Percentiles rank a stretch among this genome's conserved stretches.
phyloP scores from a whole-genome alignment of 2,113 vertebrate species.

The Machaerirhynchus nigripectus region DNA sequence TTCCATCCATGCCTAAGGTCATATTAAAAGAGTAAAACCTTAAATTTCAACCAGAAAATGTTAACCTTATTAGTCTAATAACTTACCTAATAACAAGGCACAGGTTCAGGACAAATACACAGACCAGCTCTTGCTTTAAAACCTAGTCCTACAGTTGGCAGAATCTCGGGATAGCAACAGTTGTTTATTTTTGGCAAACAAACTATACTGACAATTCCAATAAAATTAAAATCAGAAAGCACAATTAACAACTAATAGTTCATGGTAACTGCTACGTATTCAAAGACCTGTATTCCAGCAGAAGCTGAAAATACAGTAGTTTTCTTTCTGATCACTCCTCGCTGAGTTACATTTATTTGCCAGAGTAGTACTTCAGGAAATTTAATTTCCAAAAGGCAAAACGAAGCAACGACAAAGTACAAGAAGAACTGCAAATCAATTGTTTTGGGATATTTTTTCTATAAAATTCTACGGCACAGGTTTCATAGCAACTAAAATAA shows the following conservation, averaged over 20 bases:
- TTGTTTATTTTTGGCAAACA: background rate
- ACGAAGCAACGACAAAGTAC: background rate
- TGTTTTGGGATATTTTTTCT: background rate
- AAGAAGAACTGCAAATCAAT: background rate
- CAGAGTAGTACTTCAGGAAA: background rate
- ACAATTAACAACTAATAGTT: background rate
- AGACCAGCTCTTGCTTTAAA: background rate
- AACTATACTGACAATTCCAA: background rate
- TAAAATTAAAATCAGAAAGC: background rate
- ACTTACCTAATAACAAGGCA: background rate
- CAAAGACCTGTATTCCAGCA: background rate
- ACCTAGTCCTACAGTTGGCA: background rate
- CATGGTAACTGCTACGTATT: background rate
- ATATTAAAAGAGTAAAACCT: background rate
- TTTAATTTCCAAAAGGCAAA: background rate
- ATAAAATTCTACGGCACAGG: background rate
- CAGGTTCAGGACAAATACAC: background rate
- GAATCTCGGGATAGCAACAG: background rate
- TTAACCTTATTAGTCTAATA: background rate
- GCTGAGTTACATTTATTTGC: background rate
- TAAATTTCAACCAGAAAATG: background rate
- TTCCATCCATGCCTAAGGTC: background rate
- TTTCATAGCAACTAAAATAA: background rate
- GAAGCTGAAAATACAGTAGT: background rate
- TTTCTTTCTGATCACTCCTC: background rate